Evolutionary conservation across 2,113 vertebrate species (phyloP).

Genomic region (Saguinus midas): DNA sequence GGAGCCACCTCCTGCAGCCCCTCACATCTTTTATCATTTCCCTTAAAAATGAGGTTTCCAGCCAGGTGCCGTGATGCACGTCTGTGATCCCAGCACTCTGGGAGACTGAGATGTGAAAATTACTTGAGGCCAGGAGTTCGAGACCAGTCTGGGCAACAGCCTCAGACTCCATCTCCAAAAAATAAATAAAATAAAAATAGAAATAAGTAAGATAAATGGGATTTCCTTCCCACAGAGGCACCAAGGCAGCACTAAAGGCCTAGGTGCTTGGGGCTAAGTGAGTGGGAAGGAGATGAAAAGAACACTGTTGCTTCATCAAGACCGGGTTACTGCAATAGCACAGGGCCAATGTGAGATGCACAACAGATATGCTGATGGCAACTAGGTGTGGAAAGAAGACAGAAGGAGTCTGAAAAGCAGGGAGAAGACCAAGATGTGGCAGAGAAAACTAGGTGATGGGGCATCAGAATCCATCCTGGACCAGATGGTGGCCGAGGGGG

Average conservation of each 20-base stretch:
- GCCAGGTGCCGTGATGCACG: no score
- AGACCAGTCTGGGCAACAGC: no score
- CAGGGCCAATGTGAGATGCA: neutral
- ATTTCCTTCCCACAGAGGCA: neutral
- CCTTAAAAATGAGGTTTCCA: neutral
- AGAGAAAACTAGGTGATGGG: neutral
- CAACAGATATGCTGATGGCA: neutral
- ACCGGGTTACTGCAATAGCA: neutral
- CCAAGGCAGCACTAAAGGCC: neutral
- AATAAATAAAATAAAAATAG: no score
- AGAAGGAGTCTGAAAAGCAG: neutral
- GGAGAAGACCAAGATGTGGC: neutral
- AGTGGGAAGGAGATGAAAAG: neutral
- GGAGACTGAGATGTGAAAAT: no score
- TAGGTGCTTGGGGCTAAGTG: neutral
- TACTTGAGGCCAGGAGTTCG: no score
- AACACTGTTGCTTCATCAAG: neutral
- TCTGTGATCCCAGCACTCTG: no score
- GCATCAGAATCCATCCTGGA: neutral
- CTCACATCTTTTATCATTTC: neutral
- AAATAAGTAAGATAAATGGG: neutral
- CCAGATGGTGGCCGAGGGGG: neutral
- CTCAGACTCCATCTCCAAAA: no score
- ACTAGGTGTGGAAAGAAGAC: neutral
- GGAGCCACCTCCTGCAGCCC: neutral